Conservation (phyloP, 2,888 invertebrate species). For the Spilarctia lutea region DNA sequence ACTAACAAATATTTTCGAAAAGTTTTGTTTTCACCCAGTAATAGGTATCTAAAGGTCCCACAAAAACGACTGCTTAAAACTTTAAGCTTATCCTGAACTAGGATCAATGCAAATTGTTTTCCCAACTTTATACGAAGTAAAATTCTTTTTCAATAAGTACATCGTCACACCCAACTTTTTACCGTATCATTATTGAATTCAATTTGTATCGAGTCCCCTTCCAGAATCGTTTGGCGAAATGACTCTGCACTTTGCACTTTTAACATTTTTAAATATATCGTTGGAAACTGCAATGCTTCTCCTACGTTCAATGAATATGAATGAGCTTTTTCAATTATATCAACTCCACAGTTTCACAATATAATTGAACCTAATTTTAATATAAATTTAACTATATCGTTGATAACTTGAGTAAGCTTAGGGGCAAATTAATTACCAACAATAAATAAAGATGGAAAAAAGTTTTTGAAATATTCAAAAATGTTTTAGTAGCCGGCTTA, state of each 20-base stretch:
- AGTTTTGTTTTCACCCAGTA: neutral
- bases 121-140: neutral
- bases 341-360: too few relatives aligned
- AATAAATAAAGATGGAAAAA: too few relatives aligned
- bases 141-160: conserved; percentile 12
- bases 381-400: neutral
- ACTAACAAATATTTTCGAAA: neutral
- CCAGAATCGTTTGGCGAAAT: conserved; percentile 36
- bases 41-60: neutral
- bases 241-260: conserved; percentile 52
- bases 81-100: neutral
- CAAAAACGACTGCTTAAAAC: neutral
- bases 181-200: conserved; percentile 47
- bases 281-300: conserved; percentile 30
- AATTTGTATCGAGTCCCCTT: conserved; percentile 48
- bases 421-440: too few relatives aligned
- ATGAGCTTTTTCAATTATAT: conserved; percentile 19
- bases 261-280: conserved; percentile 38
- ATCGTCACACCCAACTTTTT: neutral
- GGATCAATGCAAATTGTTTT: neutral
- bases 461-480: too few relatives aligned
- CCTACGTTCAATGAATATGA: conserved; percentile 40
- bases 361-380: too few relatives aligned
- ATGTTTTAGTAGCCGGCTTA: too few relatives aligned
- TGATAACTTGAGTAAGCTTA: neutral